A percentile compares a stretch with the other conserved stretches of the same genome.
Evolutionary conservation across 2,113 vertebrate genomes (phyloP).

Genomic region (Donacobius atricapilla): DNA sequence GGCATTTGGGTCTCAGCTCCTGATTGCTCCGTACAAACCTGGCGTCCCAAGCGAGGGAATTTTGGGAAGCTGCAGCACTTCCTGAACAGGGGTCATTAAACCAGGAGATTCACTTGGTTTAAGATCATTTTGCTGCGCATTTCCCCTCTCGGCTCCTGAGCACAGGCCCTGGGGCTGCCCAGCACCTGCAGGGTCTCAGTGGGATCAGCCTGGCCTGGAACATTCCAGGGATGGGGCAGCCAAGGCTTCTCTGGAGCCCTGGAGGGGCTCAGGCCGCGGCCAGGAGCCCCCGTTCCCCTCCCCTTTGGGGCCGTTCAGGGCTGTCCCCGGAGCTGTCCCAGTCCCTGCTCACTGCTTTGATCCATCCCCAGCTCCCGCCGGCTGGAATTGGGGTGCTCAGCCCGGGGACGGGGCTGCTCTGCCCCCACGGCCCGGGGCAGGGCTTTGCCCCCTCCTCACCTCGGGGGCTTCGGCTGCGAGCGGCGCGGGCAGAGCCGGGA

Average conservation of each 20-base stretch:
- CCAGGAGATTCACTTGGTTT: background rate
- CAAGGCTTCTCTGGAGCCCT: background rate
- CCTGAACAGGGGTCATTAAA: background rate
- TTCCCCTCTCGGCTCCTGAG: background rate
- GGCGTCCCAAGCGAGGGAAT: accelerated
- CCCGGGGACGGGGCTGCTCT: background rate
- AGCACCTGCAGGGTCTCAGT: background rate
- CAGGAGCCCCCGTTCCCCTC: background rate
- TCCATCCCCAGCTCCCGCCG: background rate
- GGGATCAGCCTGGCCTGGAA: background rate
- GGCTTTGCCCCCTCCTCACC: background rate
- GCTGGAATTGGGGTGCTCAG: accelerated
- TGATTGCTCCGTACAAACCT: accelerated
- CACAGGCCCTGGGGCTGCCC: background rate
- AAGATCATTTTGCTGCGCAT: background rate
- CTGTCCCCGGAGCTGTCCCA: background rate
- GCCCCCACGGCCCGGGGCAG: accelerated
- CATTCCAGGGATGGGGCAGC: background rate
- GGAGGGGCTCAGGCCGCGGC: background rate
- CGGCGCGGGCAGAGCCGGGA: accelerated
- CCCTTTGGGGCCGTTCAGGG: background rate
- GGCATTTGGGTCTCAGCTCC: background rate
- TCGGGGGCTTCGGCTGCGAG: accelerated
- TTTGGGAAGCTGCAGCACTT: background rate
- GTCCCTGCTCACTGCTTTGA: background rate